phyloP scores from a whole-genome alignment of 2,888 invertebrate species.

The Drosophila kanekoi region DNA sequence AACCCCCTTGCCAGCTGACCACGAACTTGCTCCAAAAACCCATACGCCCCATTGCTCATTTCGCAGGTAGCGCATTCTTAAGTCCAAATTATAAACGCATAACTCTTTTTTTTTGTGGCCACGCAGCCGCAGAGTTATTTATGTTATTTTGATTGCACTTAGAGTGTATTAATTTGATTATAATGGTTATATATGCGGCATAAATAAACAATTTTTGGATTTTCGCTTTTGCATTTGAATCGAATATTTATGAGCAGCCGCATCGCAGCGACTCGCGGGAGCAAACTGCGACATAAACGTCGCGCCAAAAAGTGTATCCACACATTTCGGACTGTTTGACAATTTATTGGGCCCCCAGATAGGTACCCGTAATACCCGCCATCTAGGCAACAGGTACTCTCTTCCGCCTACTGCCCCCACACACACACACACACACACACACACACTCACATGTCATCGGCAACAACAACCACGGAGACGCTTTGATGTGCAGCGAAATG shows the following conservation, averaged over 20 bases:
- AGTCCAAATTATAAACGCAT: slow-evolving; percentile 64
- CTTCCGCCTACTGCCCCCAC: slow-evolving; percentile 54
- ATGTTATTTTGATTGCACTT: slow-evolving; percentile 76
- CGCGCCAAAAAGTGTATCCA: slow-evolving; percentile 60
- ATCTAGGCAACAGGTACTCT: slow-evolving; percentile 20
- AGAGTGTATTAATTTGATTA: slow-evolving; percentile 79
- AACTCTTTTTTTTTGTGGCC: slow-evolving; percentile 53
- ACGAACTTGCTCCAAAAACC: not conserved
- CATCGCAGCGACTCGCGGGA: slow-evolving; percentile 22
- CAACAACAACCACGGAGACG: slow-evolving; percentile 17
- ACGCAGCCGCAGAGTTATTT: slow-evolving; percentile 58
- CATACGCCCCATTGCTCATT: slow-evolving; percentile 1
- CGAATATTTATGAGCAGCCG: slow-evolving; percentile 58
- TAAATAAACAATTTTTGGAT: slow-evolving; percentile 60
- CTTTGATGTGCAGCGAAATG: slow-evolving; percentile 56
- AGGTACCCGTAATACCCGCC: slow-evolving; percentile 4
- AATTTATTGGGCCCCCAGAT: slow-evolving; percentile 48
- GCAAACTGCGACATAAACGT: slow-evolving; percentile 54
- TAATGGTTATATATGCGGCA: slow-evolving; percentile 74
- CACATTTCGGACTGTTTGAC: slow-evolving; percentile 43
- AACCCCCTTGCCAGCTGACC: too few relatives aligned
- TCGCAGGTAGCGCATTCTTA: slow-evolving; percentile 43
- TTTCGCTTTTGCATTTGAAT: slow-evolving; percentile 28
- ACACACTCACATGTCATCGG: slow-evolving; percentile 27
- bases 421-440: slow-evolving; percentile 52